These are phyloP conservation scores for Reticulitermes speratus DNA, from an alignment of 1,140 invertebrate genomes.

Conservation along the genomic window DNA sequence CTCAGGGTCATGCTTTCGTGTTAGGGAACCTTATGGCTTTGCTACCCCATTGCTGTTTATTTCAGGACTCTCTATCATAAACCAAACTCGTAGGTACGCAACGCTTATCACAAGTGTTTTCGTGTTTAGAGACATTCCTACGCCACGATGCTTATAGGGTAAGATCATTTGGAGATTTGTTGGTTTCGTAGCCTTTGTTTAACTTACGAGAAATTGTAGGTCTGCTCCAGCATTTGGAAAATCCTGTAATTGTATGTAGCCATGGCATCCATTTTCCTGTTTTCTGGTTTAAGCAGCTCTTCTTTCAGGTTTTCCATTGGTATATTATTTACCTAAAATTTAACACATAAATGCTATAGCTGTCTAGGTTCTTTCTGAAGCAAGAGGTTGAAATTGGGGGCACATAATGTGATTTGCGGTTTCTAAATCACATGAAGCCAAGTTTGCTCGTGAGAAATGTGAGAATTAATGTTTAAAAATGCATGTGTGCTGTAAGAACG, in stretches of 20 bases:
- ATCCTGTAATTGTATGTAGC: conserved; percentile 26
- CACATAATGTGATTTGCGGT: too few relatives aligned
- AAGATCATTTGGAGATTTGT: neutral
- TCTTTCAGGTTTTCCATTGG: conserved; percentile 17
- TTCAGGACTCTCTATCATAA: neutral
- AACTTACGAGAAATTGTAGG: conserved; percentile 24
- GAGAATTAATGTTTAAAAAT: too few relatives aligned
- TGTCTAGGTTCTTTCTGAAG: too few relatives aligned
- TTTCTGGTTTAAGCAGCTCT: conserved; percentile 21
- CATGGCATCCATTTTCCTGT: conserved; percentile 24
- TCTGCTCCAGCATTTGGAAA: conserved; percentile 20
- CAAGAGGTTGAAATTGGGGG: too few relatives aligned
- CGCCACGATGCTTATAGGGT: neutral
- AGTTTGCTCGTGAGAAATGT: too few relatives aligned
- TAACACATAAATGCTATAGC: too few relatives aligned
- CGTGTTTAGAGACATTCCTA: neutral
- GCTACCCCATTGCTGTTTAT: neutral
- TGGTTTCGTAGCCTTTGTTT: neutral
- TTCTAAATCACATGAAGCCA: too few relatives aligned
- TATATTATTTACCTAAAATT: conserved; percentile 8
- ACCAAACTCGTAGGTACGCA: neutral
- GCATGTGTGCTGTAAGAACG: neutral
- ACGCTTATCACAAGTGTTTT: neutral
- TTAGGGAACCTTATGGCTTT: neutral
- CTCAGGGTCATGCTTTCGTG: too few relatives aligned